phyloP scores from a whole-genome alignment of 2,113 vertebrate genomes.

The Cromileptes altivelis region DNA sequence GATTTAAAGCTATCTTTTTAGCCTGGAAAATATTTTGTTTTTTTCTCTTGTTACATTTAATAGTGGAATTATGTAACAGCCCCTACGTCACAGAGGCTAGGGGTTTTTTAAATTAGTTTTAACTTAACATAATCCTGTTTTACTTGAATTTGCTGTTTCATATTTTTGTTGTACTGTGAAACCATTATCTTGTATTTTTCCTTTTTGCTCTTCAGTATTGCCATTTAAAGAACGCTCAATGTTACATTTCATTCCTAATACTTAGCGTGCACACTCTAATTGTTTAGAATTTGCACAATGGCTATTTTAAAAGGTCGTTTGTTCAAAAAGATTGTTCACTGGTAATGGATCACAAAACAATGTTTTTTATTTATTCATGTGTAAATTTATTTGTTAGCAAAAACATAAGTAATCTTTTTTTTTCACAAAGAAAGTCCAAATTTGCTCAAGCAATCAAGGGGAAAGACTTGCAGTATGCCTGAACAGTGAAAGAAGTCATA shows the following conservation, averaged over 20 bases:
- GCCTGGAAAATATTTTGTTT: constrained; percentile 43
- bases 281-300: constrained; percentile 63
- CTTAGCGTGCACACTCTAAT: constrained; percentile 39
- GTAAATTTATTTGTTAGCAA: constrained; percentile 63
- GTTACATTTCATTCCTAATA: constrained; percentile 43
- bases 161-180: constrained; percentile 73
- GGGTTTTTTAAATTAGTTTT: constrained; percentile 55
- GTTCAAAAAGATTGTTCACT: constrained; percentile 54
- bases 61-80: constrained; percentile 55
- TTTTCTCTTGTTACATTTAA: constrained; percentile 52
- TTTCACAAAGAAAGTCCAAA: constrained; percentile 66
- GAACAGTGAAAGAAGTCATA: constrained; percentile 61
- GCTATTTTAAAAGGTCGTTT: constrained; percentile 48
- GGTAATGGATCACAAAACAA: constrained; percentile 58
- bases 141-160: constrained; percentile 84
- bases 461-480: constrained; percentile 57
- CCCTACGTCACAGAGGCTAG: constrained; percentile 21
- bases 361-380: constrained; percentile 78
- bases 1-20: constrained; percentile 53
- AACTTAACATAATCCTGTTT: constrained; percentile 83
- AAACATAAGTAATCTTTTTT: constrained; percentile 23
- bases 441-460: constrained; percentile 80
- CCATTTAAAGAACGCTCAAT: constrained; percentile 31
- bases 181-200: constrained; percentile 23
- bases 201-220: constrained; percentile 54